Evolutionary conservation across 2,797 vertebrate species (phyloP), one percentile per base, ranked within the genome.

Genomic region (Helarctos malayanus): DNA sequence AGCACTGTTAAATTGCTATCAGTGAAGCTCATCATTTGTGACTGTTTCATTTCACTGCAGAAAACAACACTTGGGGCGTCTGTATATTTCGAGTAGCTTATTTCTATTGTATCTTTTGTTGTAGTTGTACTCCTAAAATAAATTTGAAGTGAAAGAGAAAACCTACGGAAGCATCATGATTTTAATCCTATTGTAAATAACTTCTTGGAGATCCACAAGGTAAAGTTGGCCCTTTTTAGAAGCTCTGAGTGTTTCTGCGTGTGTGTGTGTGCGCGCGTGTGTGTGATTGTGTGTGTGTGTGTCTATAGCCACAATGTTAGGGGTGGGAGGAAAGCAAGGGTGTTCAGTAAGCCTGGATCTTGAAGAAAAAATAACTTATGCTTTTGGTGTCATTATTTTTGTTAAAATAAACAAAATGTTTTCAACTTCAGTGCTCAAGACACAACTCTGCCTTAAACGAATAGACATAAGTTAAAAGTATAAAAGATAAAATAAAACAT

Each of bases 311-410:
- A 68, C 10, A 78, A 8, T 7, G 45, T 73, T 78, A 45, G 15
- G 27, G 1, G 13, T 90, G 4, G 14, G 2, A 88, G 13, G 38
- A 32, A 29, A 76, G 12, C 69, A 79, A 68, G 14, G 69, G 18
- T 52, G 49, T 52, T 81, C 21, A 71, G 68, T 82, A 57, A 89
- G 89, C 84, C 29, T 92, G 25, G 5, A 85, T 38, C 76, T 93
- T 94, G n/a, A 92, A 90, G 57, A 84, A 91, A 86, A 80, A 89
- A 82, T 12, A 71, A 12, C 9, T 73, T 32, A 35, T 47, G 35
- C 41, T 93, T 94, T 84, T 41, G 19, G 38, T 47, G 7, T 83
- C 54, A 63, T 71, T 63, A 41, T 59, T 89, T 86, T 75, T 79
- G 27, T 41, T 82, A 19, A 89, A 91, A 93, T 78, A 59, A 97